These are phyloP conservation scores for Psammodynastes pulverulentus DNA, from an alignment of 2,113 vertebrate genomes.

Conservation along the genomic window DNA sequence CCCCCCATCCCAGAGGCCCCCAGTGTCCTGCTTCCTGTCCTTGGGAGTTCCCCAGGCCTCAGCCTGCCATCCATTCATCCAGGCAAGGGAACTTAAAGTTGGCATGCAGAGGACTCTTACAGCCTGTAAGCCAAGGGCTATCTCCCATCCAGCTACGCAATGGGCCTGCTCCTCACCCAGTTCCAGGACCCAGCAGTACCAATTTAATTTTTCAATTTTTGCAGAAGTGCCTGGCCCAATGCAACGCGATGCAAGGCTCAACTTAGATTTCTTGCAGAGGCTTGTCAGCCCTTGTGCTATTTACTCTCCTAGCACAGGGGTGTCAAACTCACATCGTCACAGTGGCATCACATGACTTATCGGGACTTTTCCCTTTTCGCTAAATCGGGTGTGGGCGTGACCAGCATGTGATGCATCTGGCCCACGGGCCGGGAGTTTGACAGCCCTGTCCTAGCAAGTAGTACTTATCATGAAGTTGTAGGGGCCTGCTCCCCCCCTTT, in stretches of 20 bases:
- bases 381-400: too few relatives aligned
- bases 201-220: background rate
- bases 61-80: background rate
- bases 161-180: background rate
- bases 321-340: too few relatives aligned
- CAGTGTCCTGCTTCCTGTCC: background rate
- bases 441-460: background rate
- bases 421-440: too few relatives aligned
- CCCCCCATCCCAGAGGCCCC: background rate
- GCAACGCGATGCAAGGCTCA: background rate
- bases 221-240: background rate
- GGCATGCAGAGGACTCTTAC: background rate
- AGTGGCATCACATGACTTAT: too few relatives aligned
- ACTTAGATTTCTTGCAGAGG: background rate
- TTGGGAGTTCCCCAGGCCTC: background rate
- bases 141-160: background rate
- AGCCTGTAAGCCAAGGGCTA: background rate
- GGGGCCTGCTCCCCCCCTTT: too few relatives aligned
- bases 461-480: background rate
- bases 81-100: background rate
- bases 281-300: background rate
- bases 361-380: too few relatives aligned
- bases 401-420: too few relatives aligned
- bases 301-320: too few relatives aligned
- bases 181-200: background rate